Conservation (phyloP, 2,113 vertebrate genomes). For the Crotalus viridis region DNA sequence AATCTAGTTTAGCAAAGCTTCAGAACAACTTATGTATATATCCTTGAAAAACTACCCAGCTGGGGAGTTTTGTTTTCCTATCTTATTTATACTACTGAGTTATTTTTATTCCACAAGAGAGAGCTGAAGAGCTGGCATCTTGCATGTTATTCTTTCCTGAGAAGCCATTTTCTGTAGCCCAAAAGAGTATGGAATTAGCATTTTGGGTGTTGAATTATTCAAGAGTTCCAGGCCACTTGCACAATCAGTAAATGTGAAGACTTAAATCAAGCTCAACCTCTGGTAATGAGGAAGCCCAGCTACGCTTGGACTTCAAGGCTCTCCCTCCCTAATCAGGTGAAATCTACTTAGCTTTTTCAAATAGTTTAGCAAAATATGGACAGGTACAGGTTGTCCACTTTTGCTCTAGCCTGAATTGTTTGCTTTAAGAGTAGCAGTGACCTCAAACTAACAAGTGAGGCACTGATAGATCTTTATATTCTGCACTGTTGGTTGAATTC, state of each 20-base stretch:
- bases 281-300: neutral
- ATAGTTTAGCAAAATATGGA: neutral
- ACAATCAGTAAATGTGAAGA: neutral
- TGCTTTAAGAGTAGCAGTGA: neutral
- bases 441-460: neutral
- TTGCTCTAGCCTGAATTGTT: neutral
- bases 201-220: neutral
- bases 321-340: neutral
- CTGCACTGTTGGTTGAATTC: neutral
- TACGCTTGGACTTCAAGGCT: neutral
- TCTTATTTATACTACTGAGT: neutral
- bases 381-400: neutral
- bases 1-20: neutral
- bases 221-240: neutral
- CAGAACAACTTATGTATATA: neutral
- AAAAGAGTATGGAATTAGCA: neutral
- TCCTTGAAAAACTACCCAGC: neutral
- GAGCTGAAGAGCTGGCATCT: neutral
- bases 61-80: neutral
- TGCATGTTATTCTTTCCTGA: neutral
- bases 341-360: neutral
- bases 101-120: slow-evolving; percentile 4
- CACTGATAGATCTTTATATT: neutral
- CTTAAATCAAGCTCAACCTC: neutral
- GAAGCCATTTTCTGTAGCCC: neutral